Evolutionary conservation across 1,140 invertebrate genomes (phyloP).

Genomic region (Hypothenemus hampei): DNA sequence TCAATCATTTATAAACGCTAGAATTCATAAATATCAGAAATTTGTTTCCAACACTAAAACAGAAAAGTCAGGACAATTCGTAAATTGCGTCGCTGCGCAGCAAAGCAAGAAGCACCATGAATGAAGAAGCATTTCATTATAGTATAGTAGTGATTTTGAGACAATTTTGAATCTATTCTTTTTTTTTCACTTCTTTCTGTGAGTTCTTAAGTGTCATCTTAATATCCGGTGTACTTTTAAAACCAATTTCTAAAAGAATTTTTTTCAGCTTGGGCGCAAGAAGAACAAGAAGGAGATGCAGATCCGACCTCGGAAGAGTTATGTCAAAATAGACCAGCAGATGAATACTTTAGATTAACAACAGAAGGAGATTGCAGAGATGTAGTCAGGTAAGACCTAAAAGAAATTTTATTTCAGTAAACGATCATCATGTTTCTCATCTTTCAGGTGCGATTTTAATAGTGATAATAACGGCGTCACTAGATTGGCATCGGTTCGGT

Average conservation of each 20-base stretch:
- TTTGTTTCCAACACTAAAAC: too few species aligned
- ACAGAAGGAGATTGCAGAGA: slow-evolving; percentile 84
- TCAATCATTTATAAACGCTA: too few species aligned
- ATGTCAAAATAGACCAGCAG: slow-evolving; percentile 76
- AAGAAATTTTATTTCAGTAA: neutral
- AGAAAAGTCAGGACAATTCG: too few species aligned
- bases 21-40: too few species aligned
- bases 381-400: slow-evolving; percentile 70
- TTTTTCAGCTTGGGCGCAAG: slow-evolving; percentile 50
- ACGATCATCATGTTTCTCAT: neutral
- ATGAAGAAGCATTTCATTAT: neutral
- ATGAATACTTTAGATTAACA: slow-evolving; percentile 84
- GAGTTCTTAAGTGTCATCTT: too few species aligned
- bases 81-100: too few species aligned
- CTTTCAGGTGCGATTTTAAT: slow-evolving; percentile 79
- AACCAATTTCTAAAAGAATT: neutral
- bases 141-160: neutral
- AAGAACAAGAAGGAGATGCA: slow-evolving; percentile 58
- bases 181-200: neutral
- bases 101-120: too few species aligned
- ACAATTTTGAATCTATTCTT: neutral
- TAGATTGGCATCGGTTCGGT: slow-evolving; percentile 79
- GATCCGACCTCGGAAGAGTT: slow-evolving; percentile 75
- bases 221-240: neutral
- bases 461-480: slow-evolving; percentile 78